phyloP scores from a whole-genome alignment of 2,888 invertebrate genomes.

The Leptinotarsa haldemani region DNA sequence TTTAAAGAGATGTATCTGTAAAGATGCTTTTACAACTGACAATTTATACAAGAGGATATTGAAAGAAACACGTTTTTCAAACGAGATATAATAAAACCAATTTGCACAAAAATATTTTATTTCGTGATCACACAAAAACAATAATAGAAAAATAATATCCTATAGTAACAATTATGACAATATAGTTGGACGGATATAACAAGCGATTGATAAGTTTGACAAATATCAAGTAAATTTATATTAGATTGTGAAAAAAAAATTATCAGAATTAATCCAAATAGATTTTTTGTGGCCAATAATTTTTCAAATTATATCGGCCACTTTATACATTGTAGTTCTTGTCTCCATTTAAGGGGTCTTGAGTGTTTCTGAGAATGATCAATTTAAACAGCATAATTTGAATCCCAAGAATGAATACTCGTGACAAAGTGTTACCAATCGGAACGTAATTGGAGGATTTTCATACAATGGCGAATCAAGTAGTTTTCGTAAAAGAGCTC shows the following conservation, averaged over 20 bases:
- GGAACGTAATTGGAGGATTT: too few species aligned
- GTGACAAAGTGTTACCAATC: too few species aligned
- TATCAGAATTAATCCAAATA: not conserved
- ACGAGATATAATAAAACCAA: not conserved
- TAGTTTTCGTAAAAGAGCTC: too few species aligned
- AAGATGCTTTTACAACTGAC: not conserved
- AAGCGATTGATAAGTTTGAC: not conserved
- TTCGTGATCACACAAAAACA: slow-evolving; percentile 12
- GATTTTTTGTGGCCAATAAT: not conserved
- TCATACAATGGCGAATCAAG: too few species aligned
- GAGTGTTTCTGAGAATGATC: too few species aligned
- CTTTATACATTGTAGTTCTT: too few species aligned
- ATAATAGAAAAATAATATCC: slow-evolving; percentile 5
- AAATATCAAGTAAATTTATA: not conserved
- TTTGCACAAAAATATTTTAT: slow-evolving; percentile 10
- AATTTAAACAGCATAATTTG: too few species aligned
- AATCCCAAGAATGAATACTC: too few species aligned
- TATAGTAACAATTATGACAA: not conserved
- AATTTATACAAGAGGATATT: not conserved
- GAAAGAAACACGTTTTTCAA: not conserved
- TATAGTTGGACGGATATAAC: slow-evolving; percentile 15
- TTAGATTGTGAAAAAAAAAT: not conserved
- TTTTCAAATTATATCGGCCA: not conserved
- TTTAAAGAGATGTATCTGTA: too few species aligned
- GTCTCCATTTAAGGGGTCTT: too few species aligned